phyloP scores from a whole-genome alignment of 2,888 invertebrate species.

The Drosophila greeni region DNA sequence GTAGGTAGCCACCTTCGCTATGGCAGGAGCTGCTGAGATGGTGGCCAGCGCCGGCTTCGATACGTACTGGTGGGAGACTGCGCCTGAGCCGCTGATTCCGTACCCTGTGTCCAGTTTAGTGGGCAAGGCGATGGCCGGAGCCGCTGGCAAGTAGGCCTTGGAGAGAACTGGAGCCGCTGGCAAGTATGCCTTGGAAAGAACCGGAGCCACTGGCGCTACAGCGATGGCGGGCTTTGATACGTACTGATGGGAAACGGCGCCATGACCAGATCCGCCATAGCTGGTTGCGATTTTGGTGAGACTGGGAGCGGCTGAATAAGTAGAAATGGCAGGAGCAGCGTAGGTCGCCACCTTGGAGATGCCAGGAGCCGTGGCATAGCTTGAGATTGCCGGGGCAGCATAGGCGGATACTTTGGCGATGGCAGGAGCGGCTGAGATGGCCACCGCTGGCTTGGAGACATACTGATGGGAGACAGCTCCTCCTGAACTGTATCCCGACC shows the following conservation, averaged over 20 bases:
- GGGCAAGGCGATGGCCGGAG: slow-evolving; percentile 20
- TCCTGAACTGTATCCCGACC: slow-evolving; percentile 20
- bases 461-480: slow-evolving; percentile 60
- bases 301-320: slow-evolving; percentile 38
- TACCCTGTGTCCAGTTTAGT: slow-evolving; percentile 22
- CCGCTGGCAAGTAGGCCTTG: slow-evolving; percentile 13
- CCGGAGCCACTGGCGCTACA: slow-evolving; percentile 35
- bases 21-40: slow-evolving; percentile 43
- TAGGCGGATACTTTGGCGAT: slow-evolving; percentile 56
- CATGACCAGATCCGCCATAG: slow-evolving; percentile 30
- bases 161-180: slow-evolving; percentile 25
- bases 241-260: slow-evolving; percentile 53
- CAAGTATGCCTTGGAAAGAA: slow-evolving; percentile 15
- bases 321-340: slow-evolving; percentile 45
- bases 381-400: slow-evolving; percentile 46
- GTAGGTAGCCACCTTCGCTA: slow-evolving; percentile 51
- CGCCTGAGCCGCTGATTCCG: slow-evolving; percentile 39
- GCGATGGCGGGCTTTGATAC: slow-evolving; percentile 57
- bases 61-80: slow-evolving; percentile 66
- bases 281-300: slow-evolving; percentile 38
- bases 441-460: slow-evolving; percentile 72
- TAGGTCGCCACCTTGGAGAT: slow-evolving; percentile 58
- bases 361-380: slow-evolving; percentile 42
- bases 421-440: slow-evolving; percentile 43
- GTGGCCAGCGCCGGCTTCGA: slow-evolving; percentile 58